Conservation (phyloP, 2,888 invertebrate species). For the Diaperis boleti region DNA sequence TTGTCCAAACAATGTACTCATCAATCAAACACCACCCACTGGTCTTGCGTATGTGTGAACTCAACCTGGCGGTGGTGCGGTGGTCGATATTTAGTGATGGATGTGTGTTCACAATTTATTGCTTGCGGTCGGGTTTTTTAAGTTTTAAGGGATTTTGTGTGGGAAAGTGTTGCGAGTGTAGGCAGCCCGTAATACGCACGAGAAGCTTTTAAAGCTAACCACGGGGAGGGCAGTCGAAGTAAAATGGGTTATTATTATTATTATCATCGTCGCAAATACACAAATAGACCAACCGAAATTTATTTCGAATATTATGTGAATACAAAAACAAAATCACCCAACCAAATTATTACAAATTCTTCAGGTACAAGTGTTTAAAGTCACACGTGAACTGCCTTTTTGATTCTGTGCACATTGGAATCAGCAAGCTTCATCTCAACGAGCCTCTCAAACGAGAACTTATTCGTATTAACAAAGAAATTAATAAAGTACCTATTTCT, state of each 20-base stretch:
- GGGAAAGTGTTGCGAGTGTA: not conserved
- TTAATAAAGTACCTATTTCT: constrained; percentile 18
- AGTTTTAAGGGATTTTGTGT: constrained; percentile 3
- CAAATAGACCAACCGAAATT: too few species aligned
- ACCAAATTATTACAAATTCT: too few species aligned
- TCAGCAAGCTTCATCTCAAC: not conserved
- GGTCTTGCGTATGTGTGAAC: constrained; percentile 40
- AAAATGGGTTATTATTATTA: too few species aligned
- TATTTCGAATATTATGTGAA: too few species aligned
- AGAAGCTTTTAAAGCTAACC: too few species aligned
- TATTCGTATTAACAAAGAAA: constrained; percentile 17
- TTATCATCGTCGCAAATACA: too few species aligned
- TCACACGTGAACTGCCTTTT: constrained; percentile 3
- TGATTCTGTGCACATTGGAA: constrained; percentile 4
- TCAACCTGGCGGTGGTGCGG: constrained; percentile 34
- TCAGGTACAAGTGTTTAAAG: too few species aligned
- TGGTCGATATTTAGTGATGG: constrained; percentile 39
- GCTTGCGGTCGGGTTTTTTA: constrained; percentile 27
- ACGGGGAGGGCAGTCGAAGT: too few species aligned
- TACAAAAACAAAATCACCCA: too few species aligned
- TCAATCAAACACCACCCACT: constrained; percentile 63
- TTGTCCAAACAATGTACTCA: constrained; percentile 64
- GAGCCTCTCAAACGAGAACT: constrained; percentile 18
- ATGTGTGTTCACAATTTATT: constrained; percentile 35
- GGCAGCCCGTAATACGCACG: constrained; percentile 32